phyloP scores from a whole-genome alignment of 92 coral and sea anemone species.

The Nematostella vectensis region DNA sequence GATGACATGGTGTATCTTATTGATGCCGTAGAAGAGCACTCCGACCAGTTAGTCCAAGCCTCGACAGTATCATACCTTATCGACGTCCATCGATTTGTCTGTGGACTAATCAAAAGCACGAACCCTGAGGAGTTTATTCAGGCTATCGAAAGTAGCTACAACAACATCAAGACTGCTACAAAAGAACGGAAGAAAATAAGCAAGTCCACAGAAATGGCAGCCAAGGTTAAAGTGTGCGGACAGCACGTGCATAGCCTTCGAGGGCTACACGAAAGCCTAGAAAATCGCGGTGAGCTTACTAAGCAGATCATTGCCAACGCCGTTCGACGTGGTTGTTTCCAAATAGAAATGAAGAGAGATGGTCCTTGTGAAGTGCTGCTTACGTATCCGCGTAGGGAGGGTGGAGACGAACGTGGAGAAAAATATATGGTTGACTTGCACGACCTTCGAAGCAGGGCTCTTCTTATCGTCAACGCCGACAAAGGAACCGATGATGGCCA shows the following conservation, averaged over 20 bases:
- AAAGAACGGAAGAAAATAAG: background rate
- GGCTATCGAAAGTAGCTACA: slow-evolving; percentile 13
- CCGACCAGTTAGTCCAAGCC: slow-evolving; percentile 88
- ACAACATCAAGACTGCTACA: slow-evolving; percentile 13
- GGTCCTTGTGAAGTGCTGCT: slow-evolving; percentile 40
- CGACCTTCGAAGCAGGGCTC: slow-evolving; percentile 93
- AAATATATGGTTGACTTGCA: slow-evolving; percentile 59
- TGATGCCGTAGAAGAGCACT: slow-evolving; percentile 97
- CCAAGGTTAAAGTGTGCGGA: slow-evolving; percentile 65
- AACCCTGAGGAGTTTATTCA: slow-evolving; percentile 21
- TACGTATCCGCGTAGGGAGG: slow-evolving; percentile 53
- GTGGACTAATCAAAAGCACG: slow-evolving; percentile 34
- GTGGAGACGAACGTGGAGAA: slow-evolving; percentile 34
- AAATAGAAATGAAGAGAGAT: slow-evolving; percentile 23
- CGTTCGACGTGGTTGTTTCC: slow-evolving; percentile 53
- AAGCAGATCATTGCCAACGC: slow-evolving; percentile 70
- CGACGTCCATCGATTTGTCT: slow-evolving; percentile 82
- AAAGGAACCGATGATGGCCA: slow-evolving; percentile 19
- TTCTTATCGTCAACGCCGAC: slow-evolving; percentile 77
- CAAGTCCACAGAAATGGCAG: slow-evolving; percentile 49
- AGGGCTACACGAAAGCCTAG: slow-evolving; percentile 62
- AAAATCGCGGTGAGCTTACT: slow-evolving; percentile 84
- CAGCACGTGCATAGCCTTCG: slow-evolving; percentile 71
- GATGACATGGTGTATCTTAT: slow-evolving; percentile 85
- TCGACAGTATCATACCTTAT: slow-evolving; percentile 87